Base-by-base conservation (phyloP, 2,113 vertebrate species). In the Morone saxatilis region DNA sequence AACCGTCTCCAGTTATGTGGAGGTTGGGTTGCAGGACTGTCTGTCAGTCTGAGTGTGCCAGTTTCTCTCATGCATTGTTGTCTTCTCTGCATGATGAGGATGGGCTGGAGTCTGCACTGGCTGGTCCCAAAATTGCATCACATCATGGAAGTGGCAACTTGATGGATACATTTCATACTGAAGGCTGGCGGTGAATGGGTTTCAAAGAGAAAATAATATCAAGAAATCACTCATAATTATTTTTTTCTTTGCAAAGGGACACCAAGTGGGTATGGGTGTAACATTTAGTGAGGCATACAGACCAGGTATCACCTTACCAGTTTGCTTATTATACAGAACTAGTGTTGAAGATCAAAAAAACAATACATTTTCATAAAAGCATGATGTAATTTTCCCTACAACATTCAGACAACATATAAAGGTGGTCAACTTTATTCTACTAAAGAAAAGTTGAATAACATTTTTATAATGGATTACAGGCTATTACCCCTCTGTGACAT, bases 1-100 rank as follows among this genome's bases (percentile, higher is more conserved):
- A 71, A 66, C 56, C 72, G 85, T 89, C 86, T 91, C 88, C 89
- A 94, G 93, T 94, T 94, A 86, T 91, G 86, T 92, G 75, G 82
- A 85, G 91, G 93, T 85, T 94, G 91, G 86, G 80, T 80, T 89
- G 76, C 85, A 84, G 86, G 87, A 71, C 83, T 89, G 89, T 85
- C 81, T 88, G 89, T 88, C 88, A 85, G 85, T 89, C 79, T 87
- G 76, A 77, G 68, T 54, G 56, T 81, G 57, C 38, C 71, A 65
- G 69, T 63, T 57, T 66, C 76, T 72, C 9, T 67, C 20, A 43
- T 62, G 81, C 84, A 66, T 81, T 75, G 60, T 59, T 76, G 75
- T 16, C 43, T 66, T 80, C 69, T 86, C 78, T 92, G 69, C 56
- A 70, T 83, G 53, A 45, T 66, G 77, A 56, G 78, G 78, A 87